These are phyloP conservation scores for Columba guinea DNA, from an alignment of 2,797 vertebrate genomes.

Conservation along the genomic window DNA sequence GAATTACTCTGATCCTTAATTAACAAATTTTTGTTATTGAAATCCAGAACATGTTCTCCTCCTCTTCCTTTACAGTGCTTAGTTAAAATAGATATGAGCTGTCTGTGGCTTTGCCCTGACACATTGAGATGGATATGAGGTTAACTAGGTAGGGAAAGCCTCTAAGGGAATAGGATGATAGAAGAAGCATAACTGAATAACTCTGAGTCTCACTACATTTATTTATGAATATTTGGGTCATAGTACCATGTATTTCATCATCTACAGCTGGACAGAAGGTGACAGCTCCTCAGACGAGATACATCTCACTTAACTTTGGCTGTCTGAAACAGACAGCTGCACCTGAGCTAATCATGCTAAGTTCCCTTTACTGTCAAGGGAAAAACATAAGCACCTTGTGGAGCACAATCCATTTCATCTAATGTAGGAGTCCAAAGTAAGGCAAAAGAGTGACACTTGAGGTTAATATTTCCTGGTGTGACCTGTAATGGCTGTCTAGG, in stretches of 20 bases:
- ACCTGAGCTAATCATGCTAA: background rate
- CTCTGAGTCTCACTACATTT: conserved; percentile 3
- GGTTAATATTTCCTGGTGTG: background rate
- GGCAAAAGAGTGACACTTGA: background rate
- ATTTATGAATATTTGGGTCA: background rate
- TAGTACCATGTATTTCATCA: background rate
- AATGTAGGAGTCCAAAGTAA: background rate
- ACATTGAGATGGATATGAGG: background rate
- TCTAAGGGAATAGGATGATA: background rate
- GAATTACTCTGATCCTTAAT: background rate
- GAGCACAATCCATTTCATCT: background rate
- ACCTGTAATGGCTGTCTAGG: background rate
- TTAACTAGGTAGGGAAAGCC: background rate
- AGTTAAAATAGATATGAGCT: background rate
- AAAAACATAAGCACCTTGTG: background rate
- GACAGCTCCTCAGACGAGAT: background rate
- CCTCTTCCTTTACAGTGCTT: background rate
- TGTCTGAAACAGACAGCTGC: background rate
- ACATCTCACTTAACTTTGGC: background rate
- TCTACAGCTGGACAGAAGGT: background rate
- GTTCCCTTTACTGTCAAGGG: background rate
- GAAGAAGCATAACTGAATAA: background rate
- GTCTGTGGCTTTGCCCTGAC: background rate
- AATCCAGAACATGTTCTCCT: background rate
- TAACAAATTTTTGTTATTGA: background rate